These are phyloP conservation scores for Eurytoma californica DNA, from an alignment of 2,888 invertebrate genomes.

Conservation along the genomic window DNA sequence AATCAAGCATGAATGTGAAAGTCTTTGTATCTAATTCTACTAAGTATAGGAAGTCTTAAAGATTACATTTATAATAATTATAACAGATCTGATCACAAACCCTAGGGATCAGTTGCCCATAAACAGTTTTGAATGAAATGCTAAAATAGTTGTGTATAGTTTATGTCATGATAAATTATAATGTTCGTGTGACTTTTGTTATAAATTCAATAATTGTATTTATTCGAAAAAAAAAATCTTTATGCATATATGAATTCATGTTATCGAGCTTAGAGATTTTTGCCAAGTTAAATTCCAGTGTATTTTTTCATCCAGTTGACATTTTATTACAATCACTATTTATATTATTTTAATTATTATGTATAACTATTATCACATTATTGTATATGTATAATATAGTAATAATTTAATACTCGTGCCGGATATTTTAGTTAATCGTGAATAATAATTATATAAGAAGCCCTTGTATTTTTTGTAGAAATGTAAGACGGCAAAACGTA, in stretches of 20 bases:
- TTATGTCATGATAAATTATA: slow-evolving; percentile 48
- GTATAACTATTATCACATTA: slow-evolving; percentile 45
- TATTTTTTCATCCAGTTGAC: slow-evolving; percentile 55
- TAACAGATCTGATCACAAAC: slow-evolving; percentile 46
- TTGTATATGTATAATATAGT: slow-evolving; percentile 54
- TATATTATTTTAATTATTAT: slow-evolving; percentile 47
- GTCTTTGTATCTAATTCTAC: slow-evolving; percentile 51
- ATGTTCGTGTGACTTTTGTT: slow-evolving; percentile 50
- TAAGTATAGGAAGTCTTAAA: slow-evolving; percentile 37
- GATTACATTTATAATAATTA: slow-evolving; percentile 52
- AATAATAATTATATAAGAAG: slow-evolving; percentile 40
- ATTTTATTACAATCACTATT: slow-evolving; percentile 45
- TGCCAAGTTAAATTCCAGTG: slow-evolving; percentile 50
- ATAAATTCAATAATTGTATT: slow-evolving; percentile 49
- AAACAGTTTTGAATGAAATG: slow-evolving; percentile 39
- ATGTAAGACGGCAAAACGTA: slow-evolving; percentile 36
- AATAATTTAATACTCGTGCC: slow-evolving; percentile 52
- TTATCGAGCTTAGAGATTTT: slow-evolving; percentile 52
- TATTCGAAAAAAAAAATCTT: slow-evolving; percentile 48
- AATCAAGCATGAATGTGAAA: slow-evolving; percentile 66
- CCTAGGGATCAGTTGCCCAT: slow-evolving; percentile 38
- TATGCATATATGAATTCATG: slow-evolving; percentile 36
- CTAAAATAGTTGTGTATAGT: slow-evolving; percentile 56
- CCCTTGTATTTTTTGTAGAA: slow-evolving; percentile 51
- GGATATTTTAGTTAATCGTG: slow-evolving; percentile 46